Percentiles rank a stretch among this genome's conserved stretches.
These are phyloP conservation scores for Benitochromis conjunctus DNA, from an alignment of 2,113 vertebrate genomes.

Conservation along the genomic window DNA sequence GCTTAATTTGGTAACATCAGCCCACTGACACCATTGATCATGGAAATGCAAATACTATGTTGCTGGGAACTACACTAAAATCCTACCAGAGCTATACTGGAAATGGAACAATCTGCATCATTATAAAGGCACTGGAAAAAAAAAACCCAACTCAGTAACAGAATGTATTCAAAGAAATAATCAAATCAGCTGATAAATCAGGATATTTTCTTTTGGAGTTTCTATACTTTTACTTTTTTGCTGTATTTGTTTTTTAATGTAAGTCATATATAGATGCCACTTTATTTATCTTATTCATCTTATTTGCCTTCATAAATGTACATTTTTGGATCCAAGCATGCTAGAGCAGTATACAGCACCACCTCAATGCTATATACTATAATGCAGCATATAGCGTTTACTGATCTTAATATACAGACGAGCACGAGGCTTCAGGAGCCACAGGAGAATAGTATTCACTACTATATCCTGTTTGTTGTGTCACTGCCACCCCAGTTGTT, in stretches of 20 bases:
- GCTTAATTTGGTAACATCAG: not conserved
- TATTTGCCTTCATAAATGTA: not conserved
- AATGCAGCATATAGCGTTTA: not conserved
- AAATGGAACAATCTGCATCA: too few relatives aligned
- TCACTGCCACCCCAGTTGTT: constrained; percentile 40
- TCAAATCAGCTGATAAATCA: not conserved
- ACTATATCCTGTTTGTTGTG: constrained; percentile 52
- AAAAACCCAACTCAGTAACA: too few relatives aligned
- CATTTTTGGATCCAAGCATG: not conserved
- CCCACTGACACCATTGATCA: not conserved
- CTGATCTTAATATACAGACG: constrained; percentile 20
- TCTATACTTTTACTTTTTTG: not conserved
- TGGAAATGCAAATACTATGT: not conserved
- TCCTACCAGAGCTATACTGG: too few relatives aligned
- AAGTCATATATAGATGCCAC: not conserved
- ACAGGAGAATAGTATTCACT: constrained; percentile 43
- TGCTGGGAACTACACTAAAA: not conserved
- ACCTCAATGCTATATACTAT: not conserved
- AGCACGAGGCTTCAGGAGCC: constrained; percentile 47
- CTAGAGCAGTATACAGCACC: not conserved
- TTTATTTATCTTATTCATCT: not conserved
- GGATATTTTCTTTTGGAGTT: not conserved
- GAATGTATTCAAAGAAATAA: too few relatives aligned
- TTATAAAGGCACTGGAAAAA: too few relatives aligned
- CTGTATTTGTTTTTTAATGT: not conserved